A percentile compares a stretch with the other conserved stretches of the same genome.
These are phyloP conservation scores for Numenius arquata DNA, from an alignment of 2,113 vertebrate genomes.

Conservation along the genomic window DNA sequence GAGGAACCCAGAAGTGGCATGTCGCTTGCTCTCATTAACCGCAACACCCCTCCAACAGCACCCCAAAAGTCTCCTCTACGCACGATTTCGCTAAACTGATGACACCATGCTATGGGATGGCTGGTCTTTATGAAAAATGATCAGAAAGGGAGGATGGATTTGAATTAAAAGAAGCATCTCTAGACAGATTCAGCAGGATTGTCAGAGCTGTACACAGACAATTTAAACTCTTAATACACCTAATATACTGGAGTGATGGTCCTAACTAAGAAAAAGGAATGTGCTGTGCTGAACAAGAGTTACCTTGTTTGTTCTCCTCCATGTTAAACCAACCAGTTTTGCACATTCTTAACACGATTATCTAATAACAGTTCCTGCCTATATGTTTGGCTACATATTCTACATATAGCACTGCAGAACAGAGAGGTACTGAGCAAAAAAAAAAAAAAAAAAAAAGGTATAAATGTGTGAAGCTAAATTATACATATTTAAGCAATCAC, in stretches of 20 bases:
- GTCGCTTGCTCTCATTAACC: neutral
- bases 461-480: constrained; percentile 17
- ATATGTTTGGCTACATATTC: neutral
- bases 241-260: neutral
- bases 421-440: neutral
- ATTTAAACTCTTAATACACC: neutral
- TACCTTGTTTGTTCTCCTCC: neutral
- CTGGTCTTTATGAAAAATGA: neutral
- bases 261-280: neutral
- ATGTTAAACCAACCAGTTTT: neutral
- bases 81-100: rapidly evolving
- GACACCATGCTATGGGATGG: neutral
- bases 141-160: neutral
- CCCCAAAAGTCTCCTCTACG: neutral
- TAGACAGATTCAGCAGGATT: neutral
- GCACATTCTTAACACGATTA: neutral
- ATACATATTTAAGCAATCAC: neutral
- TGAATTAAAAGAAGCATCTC: neutral
- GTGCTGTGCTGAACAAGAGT: neutral
- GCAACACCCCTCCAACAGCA: neutral
- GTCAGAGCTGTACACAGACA: neutral
- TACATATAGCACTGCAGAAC: neutral
- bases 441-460: neutral
- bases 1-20: neutral
- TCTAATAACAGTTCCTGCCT: neutral